Percentiles rank a stretch among this genome's conserved stretches.
Conservation (phyloP, 2,113 vertebrate genomes). For the Agapornis roseicollis region DNA sequence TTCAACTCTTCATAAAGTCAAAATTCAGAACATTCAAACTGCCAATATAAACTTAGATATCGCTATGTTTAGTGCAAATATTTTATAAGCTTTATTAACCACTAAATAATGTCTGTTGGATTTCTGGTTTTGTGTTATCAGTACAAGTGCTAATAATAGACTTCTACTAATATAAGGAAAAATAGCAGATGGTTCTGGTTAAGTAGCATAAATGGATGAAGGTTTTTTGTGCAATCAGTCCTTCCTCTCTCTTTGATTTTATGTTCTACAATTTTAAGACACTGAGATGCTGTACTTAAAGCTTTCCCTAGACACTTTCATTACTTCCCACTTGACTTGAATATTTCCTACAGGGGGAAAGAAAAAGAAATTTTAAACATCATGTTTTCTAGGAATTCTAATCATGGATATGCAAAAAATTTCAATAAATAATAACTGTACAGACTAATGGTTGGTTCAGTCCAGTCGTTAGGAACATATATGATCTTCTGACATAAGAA, state of each 20-base stretch:
- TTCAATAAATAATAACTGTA: background rate
- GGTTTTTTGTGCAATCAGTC: background rate
- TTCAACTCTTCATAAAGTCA: background rate
- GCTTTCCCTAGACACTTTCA: background rate
- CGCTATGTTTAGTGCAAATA: background rate
- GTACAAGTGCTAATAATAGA: background rate
- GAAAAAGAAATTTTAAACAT: background rate
- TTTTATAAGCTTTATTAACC: background rate
- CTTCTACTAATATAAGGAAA: background rate
- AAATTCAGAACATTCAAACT: background rate
- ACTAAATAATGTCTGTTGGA: background rate
- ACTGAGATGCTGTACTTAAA: background rate
- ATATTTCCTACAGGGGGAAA: background rate
- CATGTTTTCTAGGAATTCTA: background rate
- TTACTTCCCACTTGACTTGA: background rate
- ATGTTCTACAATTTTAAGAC: background rate
- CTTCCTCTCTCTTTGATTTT: background rate
- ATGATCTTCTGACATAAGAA: background rate
- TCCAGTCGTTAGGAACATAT: background rate
- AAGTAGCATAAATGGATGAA: background rate
- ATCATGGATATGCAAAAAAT: background rate
- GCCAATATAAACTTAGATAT: background rate
- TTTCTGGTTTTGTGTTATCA: background rate
- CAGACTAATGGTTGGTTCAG: background rate
- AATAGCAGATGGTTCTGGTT: background rate